Conservation (phyloP, 2,888 invertebrate species). For the Agrilus mali region DNA sequence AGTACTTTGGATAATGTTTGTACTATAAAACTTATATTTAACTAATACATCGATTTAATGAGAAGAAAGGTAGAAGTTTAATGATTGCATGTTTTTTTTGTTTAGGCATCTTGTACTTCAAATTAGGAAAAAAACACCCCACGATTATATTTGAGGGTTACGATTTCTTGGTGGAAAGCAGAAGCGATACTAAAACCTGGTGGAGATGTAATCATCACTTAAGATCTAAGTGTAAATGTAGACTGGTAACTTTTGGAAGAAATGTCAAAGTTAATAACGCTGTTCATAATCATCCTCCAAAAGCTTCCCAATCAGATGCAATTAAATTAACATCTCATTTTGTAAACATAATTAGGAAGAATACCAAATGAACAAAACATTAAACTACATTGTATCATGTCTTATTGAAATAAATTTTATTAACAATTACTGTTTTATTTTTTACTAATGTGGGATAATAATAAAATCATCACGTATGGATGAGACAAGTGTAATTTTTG, state of each 20-base stretch:
- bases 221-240: constrained; percentile 13
- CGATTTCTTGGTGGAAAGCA: constrained; percentile 9
- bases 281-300: constrained; percentile 2
- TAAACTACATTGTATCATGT: no score
- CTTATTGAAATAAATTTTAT: no score
- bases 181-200: constrained; percentile 14
- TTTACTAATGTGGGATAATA: no score
- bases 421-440: no score
- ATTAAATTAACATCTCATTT: no score
- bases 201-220: constrained; percentile 23
- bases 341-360: no score
- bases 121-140: constrained; percentile 13
- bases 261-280: constrained; percentile 6
- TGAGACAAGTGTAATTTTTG: no score
- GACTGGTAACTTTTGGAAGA: constrained; percentile 11
- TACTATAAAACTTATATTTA: neutral
- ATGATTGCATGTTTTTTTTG: neutral
- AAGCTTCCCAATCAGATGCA: no score
- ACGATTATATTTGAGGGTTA: constrained; percentile 12
- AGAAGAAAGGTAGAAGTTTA: neutral
- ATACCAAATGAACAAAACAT: no score
- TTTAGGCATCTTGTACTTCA: constrained; percentile 12
- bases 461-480: no score
- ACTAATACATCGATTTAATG: neutral
- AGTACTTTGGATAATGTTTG: no score